phyloP scores from a whole-genome alignment of 2,113 vertebrate genomes.

The Osmerus eperlanus region DNA sequence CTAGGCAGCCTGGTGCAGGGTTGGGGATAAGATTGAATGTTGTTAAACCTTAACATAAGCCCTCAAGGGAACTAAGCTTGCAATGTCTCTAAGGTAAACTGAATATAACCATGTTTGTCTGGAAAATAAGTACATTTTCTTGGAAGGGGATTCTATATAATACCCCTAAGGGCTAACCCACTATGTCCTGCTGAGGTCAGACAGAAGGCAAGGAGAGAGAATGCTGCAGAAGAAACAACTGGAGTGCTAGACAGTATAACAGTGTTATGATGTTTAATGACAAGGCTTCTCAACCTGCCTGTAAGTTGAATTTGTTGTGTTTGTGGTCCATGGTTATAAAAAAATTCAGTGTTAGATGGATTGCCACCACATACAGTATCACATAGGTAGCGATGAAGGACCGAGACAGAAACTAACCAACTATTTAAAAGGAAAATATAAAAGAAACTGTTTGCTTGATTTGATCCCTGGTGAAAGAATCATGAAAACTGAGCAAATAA shows the following conservation, averaged over 20 bases:
- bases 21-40: not conserved
- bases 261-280: not conserved
- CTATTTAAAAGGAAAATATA: no score
- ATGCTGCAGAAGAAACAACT: not conserved
- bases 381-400: no score
- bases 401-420: no score
- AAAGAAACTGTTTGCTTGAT: no score
- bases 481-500: no score
- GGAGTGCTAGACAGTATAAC: not conserved
- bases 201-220: not conserved
- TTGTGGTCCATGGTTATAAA: not conserved
- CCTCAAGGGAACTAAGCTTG: not conserved
- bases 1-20: not conserved
- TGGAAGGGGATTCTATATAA: slow-evolving; percentile 1
- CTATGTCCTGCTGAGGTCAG: slow-evolving; percentile 11
- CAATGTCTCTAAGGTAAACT: slow-evolving; percentile 5
- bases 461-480: no score
- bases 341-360: no score
- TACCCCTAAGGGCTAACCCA: not conserved
- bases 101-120: not conserved
- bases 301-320: not conserved
- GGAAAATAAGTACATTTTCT: slow-evolving; percentile 22
- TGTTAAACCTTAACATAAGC: not conserved
- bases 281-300: slow-evolving; percentile 2
- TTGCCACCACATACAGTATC: no score